A percentile compares a stretch with the other conserved stretches of the same genome.
Evolutionary conservation across 1,140 invertebrate genomes (phyloP).

Genomic region (Cataglyphis hispanica): DNA sequence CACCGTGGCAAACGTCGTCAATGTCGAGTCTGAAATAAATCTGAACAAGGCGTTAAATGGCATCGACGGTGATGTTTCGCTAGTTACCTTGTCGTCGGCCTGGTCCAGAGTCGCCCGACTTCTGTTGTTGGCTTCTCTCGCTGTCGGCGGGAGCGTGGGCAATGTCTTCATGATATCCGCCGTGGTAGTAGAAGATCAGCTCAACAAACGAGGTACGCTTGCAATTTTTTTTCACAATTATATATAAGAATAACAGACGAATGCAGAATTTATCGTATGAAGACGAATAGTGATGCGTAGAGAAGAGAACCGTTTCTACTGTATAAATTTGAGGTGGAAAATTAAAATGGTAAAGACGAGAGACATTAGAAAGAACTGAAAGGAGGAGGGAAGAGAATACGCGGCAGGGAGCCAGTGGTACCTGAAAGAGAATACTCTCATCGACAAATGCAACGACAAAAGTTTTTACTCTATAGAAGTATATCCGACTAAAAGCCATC

Average conservation of each 20-base stretch:
- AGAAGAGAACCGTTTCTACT: conserved; percentile 10
- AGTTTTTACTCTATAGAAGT: conserved; percentile 60
- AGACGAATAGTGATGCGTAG: background rate
- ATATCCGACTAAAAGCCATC: conserved; percentile 61
- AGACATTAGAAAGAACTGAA: conserved; percentile 2
- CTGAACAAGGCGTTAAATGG: conserved; percentile 73
- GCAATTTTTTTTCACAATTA: background rate
- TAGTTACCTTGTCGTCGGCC: conserved; percentile 89
- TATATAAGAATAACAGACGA: conserved; percentile 21
- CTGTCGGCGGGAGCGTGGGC: conserved; percentile 90
- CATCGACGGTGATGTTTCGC: conserved; percentile 85
- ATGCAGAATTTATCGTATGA: background rate
- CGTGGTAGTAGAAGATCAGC: conserved; percentile 91
- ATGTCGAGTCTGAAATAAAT: conserved; percentile 70
- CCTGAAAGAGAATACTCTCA: conserved; percentile 47
- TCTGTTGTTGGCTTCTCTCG: conserved; percentile 89
- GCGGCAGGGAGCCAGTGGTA: background rate
- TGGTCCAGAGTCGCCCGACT: conserved; percentile 91
- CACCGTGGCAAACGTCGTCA: conserved; percentile 75
- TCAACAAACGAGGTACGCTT: conserved; percentile 89
- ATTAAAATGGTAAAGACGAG: conserved; percentile 50
- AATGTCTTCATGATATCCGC: conserved; percentile 93
- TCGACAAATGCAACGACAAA: conserved; percentile 61
- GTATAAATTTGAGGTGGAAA: conserved; percentile 40
- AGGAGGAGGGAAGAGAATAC: background rate